Evolutionary conservation across 2,888 invertebrate genomes (phyloP), one percentile per base, ranked within the genome.

Genomic region (Psylliodes chrysocephalus): DNA sequence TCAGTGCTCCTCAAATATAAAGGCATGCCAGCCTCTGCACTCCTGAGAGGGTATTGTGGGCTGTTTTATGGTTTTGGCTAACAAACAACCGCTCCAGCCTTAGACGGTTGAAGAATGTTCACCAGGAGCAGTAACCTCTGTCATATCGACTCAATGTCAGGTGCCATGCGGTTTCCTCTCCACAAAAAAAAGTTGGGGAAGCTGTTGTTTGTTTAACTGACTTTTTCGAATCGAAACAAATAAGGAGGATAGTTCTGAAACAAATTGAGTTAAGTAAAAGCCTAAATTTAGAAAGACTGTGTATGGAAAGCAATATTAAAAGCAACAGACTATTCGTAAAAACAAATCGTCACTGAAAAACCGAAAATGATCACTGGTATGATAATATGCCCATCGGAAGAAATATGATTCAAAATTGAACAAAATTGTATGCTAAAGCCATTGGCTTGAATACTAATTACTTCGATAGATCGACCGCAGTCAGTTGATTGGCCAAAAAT

Each of bases 241-340:
- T 19, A 53, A 53, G n/a, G n/a, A n/a, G 38, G 19, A 53, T 53
- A 22, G 53, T 35, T 53, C 33, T 53, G 40, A 17, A 53, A 53
- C 38, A 18, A 53, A 53, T 53, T 40, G 53, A 53, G 6, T 53
- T n/a, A n/a, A n/a, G n/a, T n/a, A n/a, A n/a, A n/a, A n/a, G n/a
- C n/a, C n/a, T n/a, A n/a, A n/a, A n/a, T n/a, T n/a, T n/a, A n/a
- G n/a, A n/a, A n/a, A n/a, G n/a, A n/a, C n/a, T n/a, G n/a, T n/a
- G n/a, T n/a, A n/a, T n/a, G n/a, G n/a, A n/a, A n/a, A n/a, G n/a
- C n/a, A n/a, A n/a, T n/a, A n/a, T n/a, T n/a, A n/a, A n/a, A n/a
- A n/a, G n/a, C n/a, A n/a, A 12, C 15, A 38, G 30, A 18, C 22
- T 38, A 14, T 53, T 19, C 30, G 15, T 33, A 33, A 52, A 18